phyloP scores from a whole-genome alignment of 2,113 vertebrate species.

The Dendrocopos noguchii region DNA sequence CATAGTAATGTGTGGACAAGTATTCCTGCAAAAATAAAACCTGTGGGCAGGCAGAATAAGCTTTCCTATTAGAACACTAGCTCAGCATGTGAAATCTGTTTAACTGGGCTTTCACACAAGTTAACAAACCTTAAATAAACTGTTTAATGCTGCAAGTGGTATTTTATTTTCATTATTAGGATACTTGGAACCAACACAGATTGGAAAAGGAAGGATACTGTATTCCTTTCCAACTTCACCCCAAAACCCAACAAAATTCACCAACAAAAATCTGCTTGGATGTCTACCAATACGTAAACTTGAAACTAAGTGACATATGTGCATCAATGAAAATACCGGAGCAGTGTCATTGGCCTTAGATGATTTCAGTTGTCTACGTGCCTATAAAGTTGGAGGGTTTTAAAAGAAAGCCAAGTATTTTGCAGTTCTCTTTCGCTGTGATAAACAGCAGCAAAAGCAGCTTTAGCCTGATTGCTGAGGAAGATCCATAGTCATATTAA shows the following conservation, averaged over 20 bases:
- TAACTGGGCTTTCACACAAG: not conserved
- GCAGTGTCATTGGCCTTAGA: not conserved
- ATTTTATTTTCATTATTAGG: not conserved
- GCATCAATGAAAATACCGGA: not conserved
- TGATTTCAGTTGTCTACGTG: not conserved
- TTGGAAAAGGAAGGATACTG: not conserved
- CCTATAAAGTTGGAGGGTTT: not conserved
- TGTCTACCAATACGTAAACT: not conserved
- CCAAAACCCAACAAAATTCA: not conserved
- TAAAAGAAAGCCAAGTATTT: not conserved
- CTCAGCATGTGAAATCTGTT: not conserved
- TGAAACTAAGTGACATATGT: not conserved
- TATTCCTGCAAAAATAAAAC: not conserved
- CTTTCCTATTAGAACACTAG: not conserved
- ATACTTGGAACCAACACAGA: not conserved
- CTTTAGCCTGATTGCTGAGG: not conserved
- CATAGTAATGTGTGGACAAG: not conserved
- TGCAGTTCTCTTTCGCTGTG: not conserved
- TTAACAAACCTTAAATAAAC: not conserved
- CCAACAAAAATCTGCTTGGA: not conserved
- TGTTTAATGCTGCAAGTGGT: not conserved
- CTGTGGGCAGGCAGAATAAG: not conserved
- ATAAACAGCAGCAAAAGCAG: not conserved
- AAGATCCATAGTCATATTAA: not conserved
- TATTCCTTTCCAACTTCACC: not conserved